Conservation (phyloP, 2,113 vertebrate species). For the Hydropotes inermis region DNA sequence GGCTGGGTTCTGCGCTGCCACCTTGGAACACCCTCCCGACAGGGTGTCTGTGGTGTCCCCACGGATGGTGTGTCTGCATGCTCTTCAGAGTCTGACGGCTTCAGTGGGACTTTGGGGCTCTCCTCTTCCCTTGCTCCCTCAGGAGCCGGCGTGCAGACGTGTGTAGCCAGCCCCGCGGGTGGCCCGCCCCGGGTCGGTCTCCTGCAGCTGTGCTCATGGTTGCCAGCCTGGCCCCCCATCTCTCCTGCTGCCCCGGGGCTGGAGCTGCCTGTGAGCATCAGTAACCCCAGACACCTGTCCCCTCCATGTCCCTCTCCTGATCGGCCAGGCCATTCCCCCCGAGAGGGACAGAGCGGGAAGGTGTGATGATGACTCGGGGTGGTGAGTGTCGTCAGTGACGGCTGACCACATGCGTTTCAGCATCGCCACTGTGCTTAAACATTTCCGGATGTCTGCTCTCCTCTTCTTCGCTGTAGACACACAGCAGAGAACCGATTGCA, state of each 20-base stretch:
- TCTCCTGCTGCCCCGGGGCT: background rate
- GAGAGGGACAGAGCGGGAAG: too few relatives aligned
- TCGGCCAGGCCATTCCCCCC: background rate
- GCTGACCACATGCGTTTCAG: background rate
- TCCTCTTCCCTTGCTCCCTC: background rate
- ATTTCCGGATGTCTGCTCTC: background rate
- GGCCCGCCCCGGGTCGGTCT: rapidly evolving
- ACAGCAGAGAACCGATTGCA: background rate
- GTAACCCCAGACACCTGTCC: too few relatives aligned
- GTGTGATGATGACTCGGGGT: rapidly evolving
- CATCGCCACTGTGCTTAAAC: background rate
- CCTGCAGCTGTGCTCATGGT: background rate
- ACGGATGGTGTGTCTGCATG: rapidly evolving
- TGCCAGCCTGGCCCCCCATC: background rate
- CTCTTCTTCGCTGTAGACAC: background rate
- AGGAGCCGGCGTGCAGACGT: background rate
- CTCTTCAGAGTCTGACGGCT: background rate
- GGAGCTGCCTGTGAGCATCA: rapidly evolving
- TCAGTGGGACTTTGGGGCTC: background rate
- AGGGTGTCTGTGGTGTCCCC: background rate
- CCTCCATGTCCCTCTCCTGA: background rate
- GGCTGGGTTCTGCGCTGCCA: background rate
- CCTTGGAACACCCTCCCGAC: background rate
- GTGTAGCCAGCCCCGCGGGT: rapidly evolving
- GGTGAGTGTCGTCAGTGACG: background rate